Percentiles rank a stretch among this genome's conserved stretches.
Conservation (phyloP, 2,113 vertebrate genomes). For the Sarotherodon lohbergeri region DNA sequence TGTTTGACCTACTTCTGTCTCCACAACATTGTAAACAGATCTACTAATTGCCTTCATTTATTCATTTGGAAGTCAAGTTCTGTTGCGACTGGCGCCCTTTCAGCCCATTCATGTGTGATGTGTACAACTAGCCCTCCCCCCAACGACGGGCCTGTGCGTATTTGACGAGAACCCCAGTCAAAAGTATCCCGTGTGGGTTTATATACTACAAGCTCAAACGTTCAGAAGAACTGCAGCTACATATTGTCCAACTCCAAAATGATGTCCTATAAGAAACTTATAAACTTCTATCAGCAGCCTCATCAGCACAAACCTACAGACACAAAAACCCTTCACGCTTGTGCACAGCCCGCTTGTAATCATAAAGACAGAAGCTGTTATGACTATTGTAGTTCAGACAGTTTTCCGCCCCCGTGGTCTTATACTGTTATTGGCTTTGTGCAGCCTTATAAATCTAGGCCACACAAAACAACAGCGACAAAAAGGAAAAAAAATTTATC, state of each 20-base stretch:
- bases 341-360: slow-evolving; percentile 3
- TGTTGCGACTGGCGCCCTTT: slow-evolving; percentile 53
- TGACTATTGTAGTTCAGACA: slow-evolving; percentile 21
- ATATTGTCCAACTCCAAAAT: neutral
- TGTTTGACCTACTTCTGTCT: slow-evolving; percentile 72
- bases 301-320: neutral
- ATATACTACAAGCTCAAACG: neutral
- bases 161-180: slow-evolving; percentile 1
- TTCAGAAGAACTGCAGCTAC: neutral
- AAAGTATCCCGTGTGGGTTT: slow-evolving; percentile 4
- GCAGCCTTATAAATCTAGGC: slow-evolving; percentile 26
- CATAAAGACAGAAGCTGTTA: slow-evolving; percentile 28
- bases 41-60: slow-evolving; percentile 74
- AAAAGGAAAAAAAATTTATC: neutral
- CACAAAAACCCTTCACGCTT: neutral
- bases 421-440: slow-evolving; percentile 42
- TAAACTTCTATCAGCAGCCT: neutral
- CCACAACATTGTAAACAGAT: slow-evolving; percentile 67
- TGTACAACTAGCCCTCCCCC: slow-evolving; percentile 36
- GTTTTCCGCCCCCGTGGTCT: slow-evolving; percentile 23
- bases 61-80: slow-evolving; percentile 72
- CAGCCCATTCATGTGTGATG: slow-evolving; percentile 63
- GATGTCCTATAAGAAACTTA: neutral
- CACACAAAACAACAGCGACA: slow-evolving; percentile 18
- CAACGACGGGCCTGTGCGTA: neutral